A percentile compares a stretch with the other conserved stretches of the same genome.
Conservation (phyloP, 1,140 invertebrate genomes). For the Onthophagus taurus region DNA sequence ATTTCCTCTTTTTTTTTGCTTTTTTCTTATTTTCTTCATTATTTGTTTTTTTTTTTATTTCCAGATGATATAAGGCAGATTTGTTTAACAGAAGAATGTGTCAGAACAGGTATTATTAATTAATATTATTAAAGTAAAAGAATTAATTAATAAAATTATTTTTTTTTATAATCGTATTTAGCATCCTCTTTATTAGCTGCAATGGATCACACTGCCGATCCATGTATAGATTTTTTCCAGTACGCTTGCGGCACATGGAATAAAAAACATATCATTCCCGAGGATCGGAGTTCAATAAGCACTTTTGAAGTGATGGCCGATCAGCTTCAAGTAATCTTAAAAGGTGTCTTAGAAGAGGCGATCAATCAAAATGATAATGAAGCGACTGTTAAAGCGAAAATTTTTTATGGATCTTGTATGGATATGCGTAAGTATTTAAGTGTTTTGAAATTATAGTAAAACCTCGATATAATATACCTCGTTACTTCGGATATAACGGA, state of each 20-base stretch:
- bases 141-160: slow-evolving; percentile 1
- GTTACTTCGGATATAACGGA: too few relatives aligned
- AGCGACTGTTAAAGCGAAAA: slow-evolving; percentile 72
- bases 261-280: slow-evolving; percentile 77
- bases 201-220: slow-evolving; percentile 72
- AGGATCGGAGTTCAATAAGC: slow-evolving; percentile 76
- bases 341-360: slow-evolving; percentile 64
- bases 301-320: slow-evolving; percentile 81
- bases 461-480: too few relatives aligned
- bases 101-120: slow-evolving; percentile 60
- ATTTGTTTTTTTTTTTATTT: slow-evolving; percentile 27
- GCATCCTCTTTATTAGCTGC: slow-evolving; percentile 74
- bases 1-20: too few relatives aligned
- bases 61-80: slow-evolving; percentile 41
- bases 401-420: slow-evolving; percentile 79
- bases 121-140: too few relatives aligned
- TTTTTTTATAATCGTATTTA: slow-evolving; percentile 33
- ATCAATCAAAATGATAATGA: slow-evolving; percentile 52
- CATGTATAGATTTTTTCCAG: slow-evolving; percentile 83
- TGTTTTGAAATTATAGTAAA: too few relatives aligned
- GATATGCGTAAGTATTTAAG: slow-evolving; percentile 68
- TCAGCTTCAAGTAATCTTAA: slow-evolving; percentile 75
- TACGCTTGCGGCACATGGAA: slow-evolving; percentile 88
- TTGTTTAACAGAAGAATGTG: slow-evolving; percentile 62
- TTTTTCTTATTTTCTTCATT: too few relatives aligned